These are phyloP conservation scores for Centruroides sculpturatus DNA, from an alignment of 1,140 invertebrate genomes.

Conservation along the genomic window DNA sequence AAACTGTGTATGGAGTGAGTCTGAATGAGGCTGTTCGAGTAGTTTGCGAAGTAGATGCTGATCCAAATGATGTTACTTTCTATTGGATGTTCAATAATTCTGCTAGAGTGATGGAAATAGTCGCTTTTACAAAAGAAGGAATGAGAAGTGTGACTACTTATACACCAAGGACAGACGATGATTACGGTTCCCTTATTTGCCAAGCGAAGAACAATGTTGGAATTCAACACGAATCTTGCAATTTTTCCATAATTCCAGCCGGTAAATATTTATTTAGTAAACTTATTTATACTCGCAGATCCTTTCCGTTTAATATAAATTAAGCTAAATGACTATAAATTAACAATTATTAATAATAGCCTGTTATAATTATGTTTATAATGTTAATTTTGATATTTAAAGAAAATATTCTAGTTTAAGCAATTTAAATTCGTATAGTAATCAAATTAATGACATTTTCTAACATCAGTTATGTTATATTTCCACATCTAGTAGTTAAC, in stretches of 20 bases:
- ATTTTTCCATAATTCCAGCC: constrained; percentile 12
- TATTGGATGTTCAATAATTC: constrained; percentile 86
- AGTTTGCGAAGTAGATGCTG: constrained; percentile 71
- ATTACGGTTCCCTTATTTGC: constrained; percentile 15
- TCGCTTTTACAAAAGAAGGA: constrained; percentile 3
- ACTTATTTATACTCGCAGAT: no score
- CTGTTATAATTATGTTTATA: no score
- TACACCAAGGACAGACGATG: constrained; percentile 3
- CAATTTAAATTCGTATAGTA: no score
- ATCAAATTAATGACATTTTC: no score
- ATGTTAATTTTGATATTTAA: no score
- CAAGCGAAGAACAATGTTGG: constrained; percentile 19
- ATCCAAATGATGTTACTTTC: constrained; percentile 60
- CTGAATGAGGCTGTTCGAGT: constrained; percentile 45
- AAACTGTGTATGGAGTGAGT: constrained; percentile 8
- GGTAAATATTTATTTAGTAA: constrained; percentile 1
- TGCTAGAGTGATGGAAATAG: constrained; percentile 57
- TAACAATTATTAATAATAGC: no score
- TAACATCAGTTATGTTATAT: no score
- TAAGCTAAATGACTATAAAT: no score
- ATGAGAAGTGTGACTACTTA: constrained; percentile 8
- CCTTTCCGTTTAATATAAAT: no score
- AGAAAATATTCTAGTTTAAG: no score
- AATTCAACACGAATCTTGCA: constrained; percentile 19
- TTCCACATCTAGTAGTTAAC: no score